Evolutionary conservation across 1,140 invertebrate genomes (phyloP).

Genomic region (Brachionus plicatilis): DNA sequence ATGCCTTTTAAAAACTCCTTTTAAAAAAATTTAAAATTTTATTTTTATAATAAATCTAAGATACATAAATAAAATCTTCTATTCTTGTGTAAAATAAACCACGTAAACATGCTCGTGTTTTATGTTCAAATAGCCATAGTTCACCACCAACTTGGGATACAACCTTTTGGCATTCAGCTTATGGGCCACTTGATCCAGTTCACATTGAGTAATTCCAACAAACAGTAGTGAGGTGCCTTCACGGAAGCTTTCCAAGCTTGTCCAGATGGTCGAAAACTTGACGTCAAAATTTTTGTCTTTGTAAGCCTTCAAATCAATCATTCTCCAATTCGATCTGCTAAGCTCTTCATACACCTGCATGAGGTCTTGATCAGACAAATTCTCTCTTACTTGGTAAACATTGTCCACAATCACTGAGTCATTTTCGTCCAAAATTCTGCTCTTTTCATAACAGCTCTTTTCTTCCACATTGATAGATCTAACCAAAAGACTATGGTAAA

Average conservation of each 20-base stretch:
- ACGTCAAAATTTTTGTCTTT: neutral
- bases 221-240: neutral
- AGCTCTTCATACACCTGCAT: neutral
- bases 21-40: too few relatives aligned
- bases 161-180: neutral
- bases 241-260: neutral
- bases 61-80: neutral
- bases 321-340: neutral
- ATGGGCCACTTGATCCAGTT: neutral
- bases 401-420: neutral
- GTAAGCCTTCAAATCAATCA: neutral
- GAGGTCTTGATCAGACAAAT: neutral
- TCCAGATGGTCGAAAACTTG: neutral
- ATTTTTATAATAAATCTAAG: too few relatives aligned
- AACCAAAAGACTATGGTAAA: neutral
- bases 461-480: neutral
- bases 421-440: neutral
- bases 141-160: neutral
- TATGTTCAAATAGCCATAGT: neutral
- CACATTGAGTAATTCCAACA: neutral
- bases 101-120: neutral
- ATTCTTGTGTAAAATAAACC: neutral
- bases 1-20: too few relatives aligned
- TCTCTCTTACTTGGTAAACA: neutral
- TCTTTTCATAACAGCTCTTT: neutral